Base-by-base conservation (phyloP, 2,113 vertebrate genomes). In the Dolichallabes microphthalmus region DNA sequence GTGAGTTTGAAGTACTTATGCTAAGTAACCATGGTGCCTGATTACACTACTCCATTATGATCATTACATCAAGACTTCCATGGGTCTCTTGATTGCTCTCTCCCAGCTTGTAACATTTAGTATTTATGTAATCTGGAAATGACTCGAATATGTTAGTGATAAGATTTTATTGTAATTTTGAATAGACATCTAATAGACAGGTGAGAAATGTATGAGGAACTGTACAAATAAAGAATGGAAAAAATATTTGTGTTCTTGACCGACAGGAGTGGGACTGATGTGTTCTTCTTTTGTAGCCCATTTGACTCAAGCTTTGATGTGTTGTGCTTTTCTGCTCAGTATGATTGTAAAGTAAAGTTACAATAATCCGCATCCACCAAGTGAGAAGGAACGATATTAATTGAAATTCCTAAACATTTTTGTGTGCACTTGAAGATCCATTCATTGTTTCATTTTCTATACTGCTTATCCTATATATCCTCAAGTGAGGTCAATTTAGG, bases 1-100 rank as follows among this genome's bases (percentile, higher is more conserved):
- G 53, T 86, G 66, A 76, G 60, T 80, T 73, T 82, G 69, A 22
- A 22, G n/a, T 52, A 22, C 69, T 87, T 45, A 68, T 39, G 30
- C 57, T 55, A 73, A 82, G 39, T 68, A 75, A 55, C 27, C 22
- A 20, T 22, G 27, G 39, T 84, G 60, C 55, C 61, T 45, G 74
- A 71, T 86, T 76, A 68, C 32, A 50, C 61, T 71, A 19, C 27
- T 30, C 22, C 25, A 22, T 68, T 86, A 19, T 22, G 25, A 66
- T 64, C 61, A 53, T 66, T 20, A 69, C 20, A 17, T 22, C 15
- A 66, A n/a, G n/a, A n/a, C n/a, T n/a, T n/a, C n/a, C n/a, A n/a
- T n/a, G n/a, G n/a, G n/a, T n/a, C n/a, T n/a, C n/a, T n/a, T 15
- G 53, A 63, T 32, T 64, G 69, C 57, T 61, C 32, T 66, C 22